Evolutionary conservation across 1,140 invertebrate genomes (phyloP).

Genomic region (Cotesia glomerata): DNA sequence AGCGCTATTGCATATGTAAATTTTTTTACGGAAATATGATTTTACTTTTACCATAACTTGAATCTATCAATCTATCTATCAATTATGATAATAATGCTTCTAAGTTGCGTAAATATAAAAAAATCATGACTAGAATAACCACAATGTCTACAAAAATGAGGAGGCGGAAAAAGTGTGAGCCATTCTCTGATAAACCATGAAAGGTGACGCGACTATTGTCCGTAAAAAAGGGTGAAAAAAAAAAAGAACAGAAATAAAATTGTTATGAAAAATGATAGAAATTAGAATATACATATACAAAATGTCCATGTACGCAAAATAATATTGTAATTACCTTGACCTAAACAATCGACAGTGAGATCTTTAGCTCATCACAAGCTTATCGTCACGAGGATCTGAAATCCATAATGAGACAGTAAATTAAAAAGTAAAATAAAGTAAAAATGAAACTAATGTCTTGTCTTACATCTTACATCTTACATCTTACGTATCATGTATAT

Average conservation of each 20-base stretch:
- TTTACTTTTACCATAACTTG: no score
- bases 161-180: background rate
- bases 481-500: no score
- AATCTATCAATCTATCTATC: no score
- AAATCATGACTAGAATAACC: conserved; percentile 1
- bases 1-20: no score
- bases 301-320: conserved; percentile 53
- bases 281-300: background rate
- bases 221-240: conserved; percentile 14
- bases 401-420: conserved; percentile 17
- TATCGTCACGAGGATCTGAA: conserved; percentile 9
- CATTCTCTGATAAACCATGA: background rate
- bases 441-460: background rate
- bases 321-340: conserved; percentile 55
- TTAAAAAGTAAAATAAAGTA: conserved; percentile 7
- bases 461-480: no score
- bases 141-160: background rate
- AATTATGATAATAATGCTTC: background rate
- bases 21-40: no score
- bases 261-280: background rate
- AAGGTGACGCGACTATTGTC: conserved; percentile 26
- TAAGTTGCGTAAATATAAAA: background rate
- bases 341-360: conserved; percentile 49
- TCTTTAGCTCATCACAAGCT: conserved; percentile 27
- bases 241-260: conserved; percentile 18